Conservation (phyloP, 2,888 invertebrate species). For the Trisateles emortualis region DNA sequence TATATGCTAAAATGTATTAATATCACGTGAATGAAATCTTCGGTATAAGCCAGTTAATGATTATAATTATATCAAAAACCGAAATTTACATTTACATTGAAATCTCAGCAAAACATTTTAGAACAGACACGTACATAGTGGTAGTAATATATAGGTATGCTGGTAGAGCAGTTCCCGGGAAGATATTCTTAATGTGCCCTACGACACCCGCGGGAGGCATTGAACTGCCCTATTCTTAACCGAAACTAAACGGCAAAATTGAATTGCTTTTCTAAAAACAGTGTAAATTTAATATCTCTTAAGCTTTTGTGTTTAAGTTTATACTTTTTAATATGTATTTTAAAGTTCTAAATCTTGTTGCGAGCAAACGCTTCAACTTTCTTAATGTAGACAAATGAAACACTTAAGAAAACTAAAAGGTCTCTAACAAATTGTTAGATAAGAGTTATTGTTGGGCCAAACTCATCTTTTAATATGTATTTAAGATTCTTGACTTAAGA, state of each 20-base stretch:
- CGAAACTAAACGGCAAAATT: constrained; percentile 9
- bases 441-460: constrained; percentile 9
- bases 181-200: constrained; percentile 4
- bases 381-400: constrained; percentile 15
- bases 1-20: too few relatives aligned
- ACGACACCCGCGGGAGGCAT: neutral
- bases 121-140: neutral
- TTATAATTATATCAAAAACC: too few relatives aligned
- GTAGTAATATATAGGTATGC: neutral
- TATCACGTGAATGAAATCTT: too few relatives aligned
- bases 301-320: neutral
- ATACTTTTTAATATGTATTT: constrained; percentile 9
- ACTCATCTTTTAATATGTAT: neutral
- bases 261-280: constrained; percentile 11
- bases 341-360: constrained; percentile 13
- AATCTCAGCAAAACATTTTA: neutral
- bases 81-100: too few relatives aligned
- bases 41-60: too few relatives aligned
- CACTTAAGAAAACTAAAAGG: constrained; percentile 22
- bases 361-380: constrained; percentile 17
- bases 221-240: neutral
- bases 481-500: neutral
- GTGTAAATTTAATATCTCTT: constrained; percentile 4
- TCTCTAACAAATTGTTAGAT: constrained; percentile 23
- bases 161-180: neutral